A percentile compares a stretch with the other conserved stretches of the same genome.
Conservation (phyloP, 2,797 vertebrate genomes). For the Cheracebus regulus region DNA sequence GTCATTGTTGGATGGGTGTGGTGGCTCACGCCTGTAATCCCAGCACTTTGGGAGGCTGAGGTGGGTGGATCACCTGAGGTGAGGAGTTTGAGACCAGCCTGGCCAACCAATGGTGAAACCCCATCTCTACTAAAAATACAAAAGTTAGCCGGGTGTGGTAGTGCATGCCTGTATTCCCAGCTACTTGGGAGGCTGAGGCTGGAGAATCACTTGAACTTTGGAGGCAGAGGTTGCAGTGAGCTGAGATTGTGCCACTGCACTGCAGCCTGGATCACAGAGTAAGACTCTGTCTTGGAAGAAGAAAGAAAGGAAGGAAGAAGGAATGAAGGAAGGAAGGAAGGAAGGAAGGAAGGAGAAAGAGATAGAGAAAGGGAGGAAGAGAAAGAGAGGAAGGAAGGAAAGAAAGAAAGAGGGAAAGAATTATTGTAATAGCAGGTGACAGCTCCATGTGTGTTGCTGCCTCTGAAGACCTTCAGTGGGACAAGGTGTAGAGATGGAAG, state of each 20-base stretch:
- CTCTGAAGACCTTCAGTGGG: background rate
- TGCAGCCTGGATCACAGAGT: background rate
- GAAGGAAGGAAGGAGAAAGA: background rate
- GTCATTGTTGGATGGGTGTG: accelerated
- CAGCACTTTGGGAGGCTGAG: background rate
- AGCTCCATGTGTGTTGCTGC: background rate
- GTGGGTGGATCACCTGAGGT: background rate
- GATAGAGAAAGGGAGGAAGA: background rate
- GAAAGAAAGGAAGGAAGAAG: too few species aligned
- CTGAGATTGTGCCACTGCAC: background rate
- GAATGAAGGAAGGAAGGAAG: background rate
- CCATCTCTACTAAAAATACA: background rate
- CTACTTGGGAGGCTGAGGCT: background rate
- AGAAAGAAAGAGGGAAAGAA: too few species aligned
- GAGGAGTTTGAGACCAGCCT: background rate
- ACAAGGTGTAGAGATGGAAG: background rate
- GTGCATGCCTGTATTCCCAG: too few species aligned
- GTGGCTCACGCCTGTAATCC: background rate
- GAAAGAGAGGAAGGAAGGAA: too few species aligned
- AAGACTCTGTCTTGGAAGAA: background rate
- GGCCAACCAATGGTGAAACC: background rate
- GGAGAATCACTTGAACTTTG: background rate
- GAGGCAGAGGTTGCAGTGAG: too few species aligned
- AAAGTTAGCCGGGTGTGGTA: too few species aligned
- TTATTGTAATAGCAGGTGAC: too few species aligned